phyloP scores from a whole-genome alignment of 2,113 vertebrate genomes.

The Antechinus flavipes region DNA sequence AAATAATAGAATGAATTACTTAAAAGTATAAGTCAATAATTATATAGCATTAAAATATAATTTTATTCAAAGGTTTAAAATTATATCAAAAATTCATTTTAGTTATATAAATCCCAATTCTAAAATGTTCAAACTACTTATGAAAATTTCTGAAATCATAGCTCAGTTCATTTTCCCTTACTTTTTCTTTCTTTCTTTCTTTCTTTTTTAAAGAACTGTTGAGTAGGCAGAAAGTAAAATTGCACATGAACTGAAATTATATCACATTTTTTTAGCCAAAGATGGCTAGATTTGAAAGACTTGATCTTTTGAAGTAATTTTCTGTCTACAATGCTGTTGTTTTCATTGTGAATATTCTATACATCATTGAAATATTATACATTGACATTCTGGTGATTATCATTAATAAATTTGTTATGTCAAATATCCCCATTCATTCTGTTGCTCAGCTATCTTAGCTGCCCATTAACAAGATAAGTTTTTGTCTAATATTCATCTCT shows the following conservation, averaged over 20 bases:
- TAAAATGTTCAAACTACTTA: background rate
- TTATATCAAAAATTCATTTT: background rate
- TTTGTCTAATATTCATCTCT: constrained; percentile 22
- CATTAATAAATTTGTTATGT: background rate
- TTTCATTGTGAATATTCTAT: constrained; percentile 8
- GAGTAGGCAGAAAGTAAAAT: background rate
- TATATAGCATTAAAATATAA: background rate
- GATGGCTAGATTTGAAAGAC: constrained; percentile 11
- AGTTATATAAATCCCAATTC: background rate
- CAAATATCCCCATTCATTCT: constrained; percentile 48
- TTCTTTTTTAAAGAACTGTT: background rate
- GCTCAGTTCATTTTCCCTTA: background rate
- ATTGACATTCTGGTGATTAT: constrained; percentile 5
- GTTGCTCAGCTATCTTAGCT: constrained; percentile 53
- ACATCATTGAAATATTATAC: constrained; percentile 39
- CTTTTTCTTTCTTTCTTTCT: no score
- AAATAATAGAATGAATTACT: background rate
- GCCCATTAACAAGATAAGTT: constrained; percentile 56
- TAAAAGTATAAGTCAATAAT: background rate
- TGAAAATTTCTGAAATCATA: background rate
- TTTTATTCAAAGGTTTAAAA: background rate
- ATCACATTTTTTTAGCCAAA: background rate
- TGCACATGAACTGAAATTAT: background rate
- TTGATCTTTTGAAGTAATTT: background rate
- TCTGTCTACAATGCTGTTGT: background rate